A percentile compares a stretch with the other conserved stretches of the same genome.
phyloP scores from a whole-genome alignment of 2,113 vertebrate species.

The Erythrolamprus reginae region DNA sequence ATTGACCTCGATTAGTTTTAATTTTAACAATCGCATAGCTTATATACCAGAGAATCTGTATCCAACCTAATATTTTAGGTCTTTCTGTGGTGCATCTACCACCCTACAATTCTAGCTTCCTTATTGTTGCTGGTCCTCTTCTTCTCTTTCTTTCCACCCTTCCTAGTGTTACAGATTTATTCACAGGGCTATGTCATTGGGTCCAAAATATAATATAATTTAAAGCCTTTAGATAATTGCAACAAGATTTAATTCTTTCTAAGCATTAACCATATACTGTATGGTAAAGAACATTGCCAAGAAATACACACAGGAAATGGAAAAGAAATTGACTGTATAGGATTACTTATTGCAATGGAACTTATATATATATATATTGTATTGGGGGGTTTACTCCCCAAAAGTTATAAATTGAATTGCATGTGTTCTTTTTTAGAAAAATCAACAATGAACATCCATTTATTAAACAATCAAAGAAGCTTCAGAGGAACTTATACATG shows the following conservation, averaged over 20 bases:
- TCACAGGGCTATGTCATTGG: neutral
- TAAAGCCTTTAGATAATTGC: neutral
- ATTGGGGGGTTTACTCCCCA: neutral
- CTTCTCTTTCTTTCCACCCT: neutral
- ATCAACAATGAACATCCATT: slow-evolving; percentile 46
- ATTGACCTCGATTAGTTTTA: neutral
- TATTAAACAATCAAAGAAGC: slow-evolving; percentile 50
- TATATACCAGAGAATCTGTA: neutral
- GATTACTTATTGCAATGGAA: neutral
- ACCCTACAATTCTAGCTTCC: neutral
- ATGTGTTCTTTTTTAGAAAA: slow-evolving; percentile 37
- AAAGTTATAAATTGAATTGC: neutral
- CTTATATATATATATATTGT: neutral
- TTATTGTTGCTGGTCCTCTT: neutral
- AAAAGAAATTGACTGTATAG: too few species aligned
- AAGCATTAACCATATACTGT: neutral
- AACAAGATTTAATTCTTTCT: neutral
- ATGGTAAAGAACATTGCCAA: neutral
- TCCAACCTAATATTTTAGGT: neutral
- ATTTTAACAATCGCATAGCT: neutral
- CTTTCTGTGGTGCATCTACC: neutral
- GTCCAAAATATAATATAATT: neutral
- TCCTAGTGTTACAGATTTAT: neutral
- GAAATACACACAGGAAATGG: neutral
- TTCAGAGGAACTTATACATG: slow-evolving; percentile 36